These are phyloP conservation scores for Macrophya annulata DNA, from an alignment of 2,888 invertebrate genomes.

Conservation along the genomic window DNA sequence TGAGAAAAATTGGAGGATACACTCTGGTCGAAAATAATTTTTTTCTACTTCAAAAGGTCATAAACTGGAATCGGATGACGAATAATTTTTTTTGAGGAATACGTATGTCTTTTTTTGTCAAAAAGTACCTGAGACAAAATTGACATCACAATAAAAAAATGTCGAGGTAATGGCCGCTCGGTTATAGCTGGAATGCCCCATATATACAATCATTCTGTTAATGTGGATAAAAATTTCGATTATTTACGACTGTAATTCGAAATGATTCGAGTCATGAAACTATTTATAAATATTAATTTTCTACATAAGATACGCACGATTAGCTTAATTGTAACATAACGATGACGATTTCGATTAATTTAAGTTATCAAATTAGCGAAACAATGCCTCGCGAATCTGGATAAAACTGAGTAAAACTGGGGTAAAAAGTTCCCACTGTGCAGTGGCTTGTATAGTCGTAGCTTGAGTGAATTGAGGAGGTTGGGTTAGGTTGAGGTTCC, in stretches of 20 bases:
- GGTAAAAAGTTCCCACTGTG: background rate
- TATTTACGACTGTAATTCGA: background rate
- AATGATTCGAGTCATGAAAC: background rate
- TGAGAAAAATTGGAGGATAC: too few species aligned
- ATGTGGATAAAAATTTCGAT: background rate
- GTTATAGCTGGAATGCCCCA: too few species aligned
- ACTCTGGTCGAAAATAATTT: too few species aligned
- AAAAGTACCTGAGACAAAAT: too few species aligned
- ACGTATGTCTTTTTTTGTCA: too few species aligned
- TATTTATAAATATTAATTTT: background rate
- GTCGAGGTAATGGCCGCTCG: too few species aligned
- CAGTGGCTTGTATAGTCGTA: background rate
- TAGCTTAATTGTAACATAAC: background rate
- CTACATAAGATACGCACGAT: background rate
- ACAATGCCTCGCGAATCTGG: slow-evolving; percentile 5
- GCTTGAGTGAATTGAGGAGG: background rate
- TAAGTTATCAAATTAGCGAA: background rate
- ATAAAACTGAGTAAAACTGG: slow-evolving; percentile 21
- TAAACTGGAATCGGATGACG: too few species aligned
- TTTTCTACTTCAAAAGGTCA: too few species aligned
- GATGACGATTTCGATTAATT: background rate
- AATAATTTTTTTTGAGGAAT: too few species aligned
- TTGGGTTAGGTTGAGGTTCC: too few species aligned
- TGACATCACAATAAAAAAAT: too few species aligned
- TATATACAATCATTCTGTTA: too few species aligned